Base-by-base conservation (phyloP, 2,113 vertebrate genomes). In the Bufo gargarizans region DNA sequence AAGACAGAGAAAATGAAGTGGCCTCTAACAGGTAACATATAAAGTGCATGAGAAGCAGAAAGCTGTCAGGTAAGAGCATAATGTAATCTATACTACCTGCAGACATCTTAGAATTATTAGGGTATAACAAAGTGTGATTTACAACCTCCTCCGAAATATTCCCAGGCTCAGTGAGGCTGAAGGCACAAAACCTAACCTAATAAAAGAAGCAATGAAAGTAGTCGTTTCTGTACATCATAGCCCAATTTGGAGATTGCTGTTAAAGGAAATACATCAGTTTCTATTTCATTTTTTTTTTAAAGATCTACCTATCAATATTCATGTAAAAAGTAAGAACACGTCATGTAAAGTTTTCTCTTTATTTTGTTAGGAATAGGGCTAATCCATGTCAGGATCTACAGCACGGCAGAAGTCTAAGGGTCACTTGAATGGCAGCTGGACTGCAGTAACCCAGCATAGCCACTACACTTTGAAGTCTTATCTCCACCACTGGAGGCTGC, bases 51-150 rank as follows among this genome's bases (percentile, higher is more conserved):
- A 55, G 77, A 86, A 77, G 67, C 56, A 77, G 55, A 83, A 65
- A 67, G n/a, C 58, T 82, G 79, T 74, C 86, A 77, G 69, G n/a
- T 83, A 3, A 19, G 50, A 56, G 22, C 71, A 71, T 81, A 87
- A 87, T 81, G 58, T 77, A 65, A 88, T 65, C 80, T 77, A 9
- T 77, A 83, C 76, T 76, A 83, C 56, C 80, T 45, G 67, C 80
- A 88, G 87, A 53, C 74, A 77, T 83, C 56, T 47, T 9, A 88
- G 33, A 61, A 83, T 83, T 88, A 82, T 88, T 65, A 77, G 71
- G 45, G 63, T 50, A 83, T 88, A 55, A 82, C 87, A 88, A 83
- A 77, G 71, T 65, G 14, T 83, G 87, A 88, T 88, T 88, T 88
- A 83, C 83, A 88, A 55, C 71, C 56, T 83, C 53, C 67, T 59